phyloP scores from a whole-genome alignment of 23 tunicate genomes.

The Trididemnum clinides region DNA sequence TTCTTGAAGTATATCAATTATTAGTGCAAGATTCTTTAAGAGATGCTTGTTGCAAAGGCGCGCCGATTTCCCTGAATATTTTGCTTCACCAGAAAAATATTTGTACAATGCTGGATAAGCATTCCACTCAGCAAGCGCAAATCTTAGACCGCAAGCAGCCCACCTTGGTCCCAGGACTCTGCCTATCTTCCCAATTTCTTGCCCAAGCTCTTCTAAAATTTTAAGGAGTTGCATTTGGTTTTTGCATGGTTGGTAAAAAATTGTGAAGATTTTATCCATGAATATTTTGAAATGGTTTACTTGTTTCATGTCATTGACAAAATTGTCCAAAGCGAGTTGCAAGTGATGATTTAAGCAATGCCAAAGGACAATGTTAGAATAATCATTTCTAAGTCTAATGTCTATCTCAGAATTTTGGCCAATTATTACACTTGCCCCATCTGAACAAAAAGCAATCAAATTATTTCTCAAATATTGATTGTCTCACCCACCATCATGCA shows the following conservation, averaged over 20 bases:
- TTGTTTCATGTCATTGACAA: too few species aligned
- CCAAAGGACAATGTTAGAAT: not conserved
- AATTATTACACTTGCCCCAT: not conserved
- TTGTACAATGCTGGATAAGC: conserved; percentile 41
- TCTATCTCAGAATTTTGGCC: not conserved
- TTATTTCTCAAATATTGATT: not conserved
- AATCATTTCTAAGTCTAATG: too few species aligned
- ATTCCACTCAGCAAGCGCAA: conserved; percentile 36
- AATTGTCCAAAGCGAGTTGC: too few species aligned
- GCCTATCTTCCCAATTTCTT: conserved; percentile 22
- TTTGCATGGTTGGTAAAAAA: too few species aligned
- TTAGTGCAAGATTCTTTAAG: conserved; percentile 20
- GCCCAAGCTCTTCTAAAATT: conserved; percentile 36
- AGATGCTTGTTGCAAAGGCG: conserved; percentile 30
- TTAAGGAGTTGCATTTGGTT: conserved; percentile 39
- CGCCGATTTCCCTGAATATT: conserved; percentile 28
- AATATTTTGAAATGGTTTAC: too few species aligned
- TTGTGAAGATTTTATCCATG: too few species aligned
- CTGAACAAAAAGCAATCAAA: not conserved
- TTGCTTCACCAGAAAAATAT: conserved; percentile 11
- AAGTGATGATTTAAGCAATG: not conserved
- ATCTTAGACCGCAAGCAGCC: conserved; percentile 38
- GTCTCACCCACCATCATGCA: not conserved
- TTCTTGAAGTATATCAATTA: conserved; percentile 41
- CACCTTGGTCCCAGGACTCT: conserved; percentile 38